A percentile compares a stretch with the other conserved stretches of the same genome.
Conservation (phyloP, 1,140 invertebrate genomes). For the Orussus abietinus region DNA sequence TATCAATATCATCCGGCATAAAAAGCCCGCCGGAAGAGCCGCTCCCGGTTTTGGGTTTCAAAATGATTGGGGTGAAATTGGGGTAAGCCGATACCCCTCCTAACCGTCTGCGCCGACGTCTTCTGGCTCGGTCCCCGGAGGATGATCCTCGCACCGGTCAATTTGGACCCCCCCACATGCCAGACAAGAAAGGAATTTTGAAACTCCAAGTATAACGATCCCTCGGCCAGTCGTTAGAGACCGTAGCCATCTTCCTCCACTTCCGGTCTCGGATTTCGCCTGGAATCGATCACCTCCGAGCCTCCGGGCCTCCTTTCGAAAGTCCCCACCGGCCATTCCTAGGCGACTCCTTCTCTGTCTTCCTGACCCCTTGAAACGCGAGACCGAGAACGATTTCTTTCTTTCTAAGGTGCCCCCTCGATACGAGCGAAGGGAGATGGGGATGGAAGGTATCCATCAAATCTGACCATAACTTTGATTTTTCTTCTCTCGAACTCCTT, state of each 20-base stretch:
- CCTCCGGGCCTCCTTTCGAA: not conserved
- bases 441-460: no score
- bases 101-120: slow-evolving; percentile 17
- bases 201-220: slow-evolving; percentile 13
- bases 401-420: no score
- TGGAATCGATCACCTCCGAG: slow-evolving; percentile 27
- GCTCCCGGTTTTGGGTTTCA: slow-evolving; percentile 45
- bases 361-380: no score
- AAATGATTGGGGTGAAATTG: slow-evolving; percentile 53
- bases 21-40: slow-evolving; percentile 14
- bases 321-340: not conserved
- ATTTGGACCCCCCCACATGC: slow-evolving; percentile 32
- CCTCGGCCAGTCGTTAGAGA: not conserved
- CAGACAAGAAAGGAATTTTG: slow-evolving; percentile 26
- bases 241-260: slow-evolving; percentile 2
- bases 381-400: no score
- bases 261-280: slow-evolving; percentile 26
- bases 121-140: slow-evolving; percentile 19
- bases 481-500: no score
- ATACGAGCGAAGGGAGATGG: no score
- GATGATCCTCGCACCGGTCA: slow-evolving; percentile 29
- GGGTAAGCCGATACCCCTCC: slow-evolving; percentile 44
- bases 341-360: no score
- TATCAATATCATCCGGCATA: slow-evolving; percentile 39
- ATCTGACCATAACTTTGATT: no score